Conservation (phyloP, 2,797 vertebrate genomes). For the Falco peregrinus region DNA sequence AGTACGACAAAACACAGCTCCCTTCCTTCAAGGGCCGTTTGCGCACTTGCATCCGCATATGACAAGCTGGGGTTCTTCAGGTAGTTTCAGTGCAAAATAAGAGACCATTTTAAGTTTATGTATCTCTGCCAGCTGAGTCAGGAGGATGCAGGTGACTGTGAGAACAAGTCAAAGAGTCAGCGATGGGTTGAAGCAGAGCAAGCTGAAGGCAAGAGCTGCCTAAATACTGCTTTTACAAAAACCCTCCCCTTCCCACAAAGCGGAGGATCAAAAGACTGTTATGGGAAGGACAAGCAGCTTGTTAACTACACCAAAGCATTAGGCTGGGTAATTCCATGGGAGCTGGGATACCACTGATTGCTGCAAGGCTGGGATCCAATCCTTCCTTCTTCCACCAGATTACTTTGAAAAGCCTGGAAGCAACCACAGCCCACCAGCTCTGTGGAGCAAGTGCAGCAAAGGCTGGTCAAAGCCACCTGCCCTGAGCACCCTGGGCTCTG, state of each 20-base stretch:
- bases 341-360: neutral
- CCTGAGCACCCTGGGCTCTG: neutral
- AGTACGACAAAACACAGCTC: neutral
- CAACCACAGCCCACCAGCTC: neutral
- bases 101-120: neutral
- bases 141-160: neutral
- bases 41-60: neutral
- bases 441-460: neutral
- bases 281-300: neutral
- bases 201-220: neutral
- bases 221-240: neutral
- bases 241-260: neutral
- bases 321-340: neutral
- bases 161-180: neutral
- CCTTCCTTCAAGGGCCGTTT: neutral
- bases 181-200: neutral
- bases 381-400: neutral
- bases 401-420: neutral
- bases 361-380: neutral
- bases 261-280: neutral
- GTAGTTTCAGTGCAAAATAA: neutral
- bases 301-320: neutral
- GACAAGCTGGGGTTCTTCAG: rapidly evolving
- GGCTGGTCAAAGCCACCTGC: neutral
- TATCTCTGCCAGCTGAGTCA: neutral